These are phyloP conservation scores for Lymantria dispar DNA, from an alignment of 2,888 invertebrate species.

Conservation along the genomic window DNA sequence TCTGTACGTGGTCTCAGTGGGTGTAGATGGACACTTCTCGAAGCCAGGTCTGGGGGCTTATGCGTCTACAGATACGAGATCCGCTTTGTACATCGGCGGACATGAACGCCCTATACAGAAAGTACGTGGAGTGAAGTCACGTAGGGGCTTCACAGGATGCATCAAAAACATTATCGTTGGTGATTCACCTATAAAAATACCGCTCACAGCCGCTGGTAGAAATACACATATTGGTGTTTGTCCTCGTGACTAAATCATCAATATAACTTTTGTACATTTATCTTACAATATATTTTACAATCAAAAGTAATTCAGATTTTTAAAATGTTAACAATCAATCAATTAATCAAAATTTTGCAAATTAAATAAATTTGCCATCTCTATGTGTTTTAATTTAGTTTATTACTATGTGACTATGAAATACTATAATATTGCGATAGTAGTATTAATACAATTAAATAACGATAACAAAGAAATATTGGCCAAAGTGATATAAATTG, in stretches of 20 bases:
- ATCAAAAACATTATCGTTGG: constrained; percentile 86
- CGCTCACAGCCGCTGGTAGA: constrained; percentile 83
- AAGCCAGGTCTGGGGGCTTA: constrained; percentile 88
- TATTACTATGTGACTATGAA: no score
- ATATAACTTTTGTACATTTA: not conserved
- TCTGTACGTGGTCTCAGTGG: constrained; percentile 94
- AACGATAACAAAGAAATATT: no score
- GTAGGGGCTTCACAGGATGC: constrained; percentile 90
- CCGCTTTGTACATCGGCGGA: constrained; percentile 95
- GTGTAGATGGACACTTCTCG: constrained; percentile 91
- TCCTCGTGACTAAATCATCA: constrained; percentile 85
- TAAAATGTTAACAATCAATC: not conserved
- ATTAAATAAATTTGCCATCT: not conserved
- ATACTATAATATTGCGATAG: no score
- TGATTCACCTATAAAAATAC: constrained; percentile 54
- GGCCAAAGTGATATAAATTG: no score
- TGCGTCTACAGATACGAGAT: constrained; percentile 89
- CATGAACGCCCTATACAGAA: constrained; percentile 74
- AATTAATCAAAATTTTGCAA: not conserved
- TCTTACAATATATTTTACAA: not conserved
- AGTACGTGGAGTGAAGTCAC: constrained; percentile 86
- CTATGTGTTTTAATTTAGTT: not conserved
- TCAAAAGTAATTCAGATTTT: not conserved
- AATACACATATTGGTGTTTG: constrained; percentile 90
- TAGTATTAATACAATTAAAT: no score